Evolutionary conservation across 2,797 vertebrate genomes (phyloP), one percentile per base, ranked within the genome.

Genomic region (Typhlichthys eigenmanni): DNA sequence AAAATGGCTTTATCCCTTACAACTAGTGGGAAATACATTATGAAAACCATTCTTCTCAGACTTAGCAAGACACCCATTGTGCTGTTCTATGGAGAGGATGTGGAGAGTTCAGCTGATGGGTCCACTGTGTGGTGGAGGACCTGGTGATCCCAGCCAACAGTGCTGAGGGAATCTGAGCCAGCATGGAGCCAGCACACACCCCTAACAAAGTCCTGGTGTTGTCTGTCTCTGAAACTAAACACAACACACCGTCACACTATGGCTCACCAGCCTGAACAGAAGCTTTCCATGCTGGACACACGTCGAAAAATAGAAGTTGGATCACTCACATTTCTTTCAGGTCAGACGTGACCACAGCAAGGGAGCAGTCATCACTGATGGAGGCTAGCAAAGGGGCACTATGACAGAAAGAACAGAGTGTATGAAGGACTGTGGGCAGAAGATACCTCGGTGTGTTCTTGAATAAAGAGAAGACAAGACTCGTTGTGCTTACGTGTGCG

Each of bases 91-190:
- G 83, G 72, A 19, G 74, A 66, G 29, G 83, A 72, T 72, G 59
- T 64, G 4, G 69, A 5, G 55, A 66, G 67, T 47, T 13, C 78
- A 13, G 65, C 56, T 51, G 72, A 17, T 1, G 73, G 51, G 60
- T 24, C 69, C 51, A 95, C 77, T 0, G 82, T 84, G 85, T 98
- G 96, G 83, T 98, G 96, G 56, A 98, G 88, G 76, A 98, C 96
- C 55, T 95, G 93, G 75, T 98, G 97, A 84, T 99, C 97, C 96
- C 97, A 99, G 64, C 96, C 96, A 17, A 95, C 93, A 0, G 96
- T 98, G 0, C 95, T 98, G 64, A 99, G 90, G 14, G 90, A 88
- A 72, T 89, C 85, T 10, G 93, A 87, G 38, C 90, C 92, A 16
- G 88, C 88, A 0, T 95, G 95, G 58, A 89, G 94, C 97, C 97